Evolutionary conservation across 2,113 vertebrate species (phyloP).

Genomic region (Macroglossus sobrinus): DNA sequence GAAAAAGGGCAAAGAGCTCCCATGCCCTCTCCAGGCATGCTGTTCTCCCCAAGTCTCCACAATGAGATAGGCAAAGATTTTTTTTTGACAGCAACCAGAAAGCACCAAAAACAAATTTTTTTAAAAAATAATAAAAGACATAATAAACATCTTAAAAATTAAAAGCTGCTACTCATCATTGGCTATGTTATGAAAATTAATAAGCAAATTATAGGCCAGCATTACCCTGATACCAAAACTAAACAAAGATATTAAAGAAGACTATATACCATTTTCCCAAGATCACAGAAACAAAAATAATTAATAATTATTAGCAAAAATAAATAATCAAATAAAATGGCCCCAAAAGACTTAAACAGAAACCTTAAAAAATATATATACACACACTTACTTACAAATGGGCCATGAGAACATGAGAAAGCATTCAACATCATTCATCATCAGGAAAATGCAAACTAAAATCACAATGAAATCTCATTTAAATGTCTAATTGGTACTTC

Average conservation of each 20-base stretch:
- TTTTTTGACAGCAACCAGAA: neutral
- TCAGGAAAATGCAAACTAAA: constrained; percentile 10
- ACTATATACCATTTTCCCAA: neutral
- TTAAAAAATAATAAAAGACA: neutral
- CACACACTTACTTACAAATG: neutral
- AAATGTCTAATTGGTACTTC: neutral
- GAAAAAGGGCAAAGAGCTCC: neutral
- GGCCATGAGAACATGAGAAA: neutral
- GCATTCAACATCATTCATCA: neutral
- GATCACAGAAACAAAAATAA: neutral
- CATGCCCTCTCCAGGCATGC: neutral
- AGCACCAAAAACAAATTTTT: neutral
- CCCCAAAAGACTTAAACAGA: neutral
- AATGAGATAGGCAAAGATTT: neutral
- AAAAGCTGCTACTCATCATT: neutral
- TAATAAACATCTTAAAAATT: neutral
- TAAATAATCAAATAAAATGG: neutral
- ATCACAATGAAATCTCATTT: neutral
- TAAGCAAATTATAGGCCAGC: neutral
- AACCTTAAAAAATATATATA: neutral
- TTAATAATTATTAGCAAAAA: neutral
- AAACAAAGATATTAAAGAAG: neutral
- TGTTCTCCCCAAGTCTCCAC: neutral
- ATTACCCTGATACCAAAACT: neutral
- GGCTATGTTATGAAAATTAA: neutral